Conservation (phyloP, 2,797 vertebrate genomes). For the Eleutherodactylus coqui region DNA sequence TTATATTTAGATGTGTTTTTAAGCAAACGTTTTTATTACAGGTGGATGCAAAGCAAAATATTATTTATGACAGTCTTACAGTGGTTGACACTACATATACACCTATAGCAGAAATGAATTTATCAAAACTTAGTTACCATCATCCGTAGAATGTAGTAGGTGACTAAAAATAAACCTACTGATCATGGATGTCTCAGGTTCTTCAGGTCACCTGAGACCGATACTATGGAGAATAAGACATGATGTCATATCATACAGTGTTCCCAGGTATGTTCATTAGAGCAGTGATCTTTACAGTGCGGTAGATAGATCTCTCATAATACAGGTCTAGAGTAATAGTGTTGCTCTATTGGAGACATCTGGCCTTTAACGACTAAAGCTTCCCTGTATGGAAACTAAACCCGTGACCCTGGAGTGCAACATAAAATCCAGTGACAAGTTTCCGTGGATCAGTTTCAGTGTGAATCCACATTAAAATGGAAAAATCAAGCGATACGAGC, state of each 20-base stretch:
- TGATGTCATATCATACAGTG: not conserved
- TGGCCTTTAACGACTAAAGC: too few species aligned
- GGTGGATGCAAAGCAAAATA: too few species aligned
- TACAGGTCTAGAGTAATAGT: not conserved
- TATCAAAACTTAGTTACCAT: not conserved
- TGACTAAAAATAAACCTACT: not conserved
- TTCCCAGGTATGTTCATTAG: not conserved
- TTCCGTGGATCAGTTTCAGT: too few species aligned
- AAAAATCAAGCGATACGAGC: too few species aligned
- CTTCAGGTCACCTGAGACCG: not conserved
- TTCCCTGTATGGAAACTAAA: too few species aligned
- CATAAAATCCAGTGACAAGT: too few species aligned
- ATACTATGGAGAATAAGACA: slow-evolving; percentile 1
- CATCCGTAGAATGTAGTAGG: not conserved
- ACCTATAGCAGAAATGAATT: not conserved
- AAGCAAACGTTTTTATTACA: too few species aligned
- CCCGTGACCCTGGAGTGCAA: too few species aligned
- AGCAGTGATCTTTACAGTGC: not conserved
- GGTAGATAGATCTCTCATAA: not conserved
- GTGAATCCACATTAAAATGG: too few species aligned
- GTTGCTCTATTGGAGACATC: too few species aligned
- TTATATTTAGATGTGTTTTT: too few species aligned
- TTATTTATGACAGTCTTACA: too few species aligned
- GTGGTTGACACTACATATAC: not conserved
- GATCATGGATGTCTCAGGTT: not conserved